Conservation (phyloP, 2,797 vertebrate species). For the Phrynocephalus vlangalii region DNA sequence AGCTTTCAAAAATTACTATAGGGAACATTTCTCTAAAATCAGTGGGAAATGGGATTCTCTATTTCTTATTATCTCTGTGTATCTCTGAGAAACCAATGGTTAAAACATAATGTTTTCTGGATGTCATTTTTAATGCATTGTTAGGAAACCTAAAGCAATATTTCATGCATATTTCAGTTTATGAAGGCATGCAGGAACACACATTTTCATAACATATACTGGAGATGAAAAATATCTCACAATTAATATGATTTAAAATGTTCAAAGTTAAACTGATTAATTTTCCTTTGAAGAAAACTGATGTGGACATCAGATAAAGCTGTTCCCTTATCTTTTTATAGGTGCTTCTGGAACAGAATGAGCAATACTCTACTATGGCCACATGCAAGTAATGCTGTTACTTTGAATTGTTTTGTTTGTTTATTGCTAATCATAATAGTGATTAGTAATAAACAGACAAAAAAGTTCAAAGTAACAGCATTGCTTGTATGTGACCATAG, state of each 20-base stretch:
- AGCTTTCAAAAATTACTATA: not conserved
- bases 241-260: slow-evolving; percentile 23
- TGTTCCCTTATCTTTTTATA: not conserved
- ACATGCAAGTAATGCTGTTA: not conserved
- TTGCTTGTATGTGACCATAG: not conserved
- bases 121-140: not conserved
- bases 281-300: slow-evolving; percentile 11
- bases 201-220: not conserved
- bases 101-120: not conserved
- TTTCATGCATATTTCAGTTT: slow-evolving; percentile 11
- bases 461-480: not conserved
- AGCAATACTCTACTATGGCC: not conserved
- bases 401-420: not conserved
- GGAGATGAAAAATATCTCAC: not conserved
- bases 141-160: not conserved
- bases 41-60: not conserved
- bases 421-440: too few species aligned
- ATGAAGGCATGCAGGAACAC: not conserved
- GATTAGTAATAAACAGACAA: too few species aligned
- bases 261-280: not conserved
- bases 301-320: not conserved
- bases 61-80: not conserved
- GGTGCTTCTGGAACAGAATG: not conserved
- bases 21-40: not conserved
- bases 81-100: not conserved